phyloP scores from a whole-genome alignment of 2,888 invertebrate species.

The Philereme transversata region DNA sequence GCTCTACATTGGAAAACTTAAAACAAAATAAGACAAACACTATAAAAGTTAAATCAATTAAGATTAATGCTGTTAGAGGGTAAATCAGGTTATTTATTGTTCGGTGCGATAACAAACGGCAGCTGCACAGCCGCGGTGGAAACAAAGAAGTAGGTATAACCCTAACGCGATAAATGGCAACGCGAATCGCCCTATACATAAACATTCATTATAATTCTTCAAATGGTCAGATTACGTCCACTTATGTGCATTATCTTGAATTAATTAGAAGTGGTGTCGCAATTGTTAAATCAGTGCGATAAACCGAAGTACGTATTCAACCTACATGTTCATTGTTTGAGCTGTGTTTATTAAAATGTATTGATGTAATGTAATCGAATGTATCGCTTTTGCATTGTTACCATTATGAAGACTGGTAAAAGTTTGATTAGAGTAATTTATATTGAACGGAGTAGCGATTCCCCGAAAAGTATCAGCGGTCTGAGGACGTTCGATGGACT shows the following conservation, averaged over 20 bases:
- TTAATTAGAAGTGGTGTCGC: conserved; percentile 63
- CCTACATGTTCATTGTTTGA: conserved; percentile 35
- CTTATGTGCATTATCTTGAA: conserved; percentile 67
- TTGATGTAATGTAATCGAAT: conserved; percentile 27
- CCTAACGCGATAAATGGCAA: conserved; percentile 62
- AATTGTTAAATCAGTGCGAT: conserved; percentile 45
- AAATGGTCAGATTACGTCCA: conserved; percentile 57
- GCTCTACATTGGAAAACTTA: conserved; percentile 35
- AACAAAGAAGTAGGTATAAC: conserved; percentile 74
- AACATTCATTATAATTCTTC: conserved; percentile 52
- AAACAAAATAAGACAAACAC: conserved; percentile 32
- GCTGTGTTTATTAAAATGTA: conserved; percentile 32
- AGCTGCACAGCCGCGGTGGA: conserved; percentile 65
- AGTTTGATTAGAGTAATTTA: conserved; percentile 6
- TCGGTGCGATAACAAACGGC: conserved; percentile 71
- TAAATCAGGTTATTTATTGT: conserved; percentile 67
- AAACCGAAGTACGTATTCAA: conserved; percentile 25
- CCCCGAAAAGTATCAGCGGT: conserved; percentile 36
- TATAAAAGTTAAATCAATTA: conserved; percentile 41
- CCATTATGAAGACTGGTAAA: background rate
- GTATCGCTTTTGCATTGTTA: conserved; percentile 14
- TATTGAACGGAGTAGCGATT: conserved; percentile 16
- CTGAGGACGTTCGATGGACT: conserved; percentile 46
- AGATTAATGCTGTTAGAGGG: conserved; percentile 50
- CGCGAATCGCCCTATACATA: conserved; percentile 57